These are phyloP conservation scores for Cyprinodon brontotheroides DNA, from an alignment of 2,113 vertebrate species.

Conservation along the genomic window DNA sequence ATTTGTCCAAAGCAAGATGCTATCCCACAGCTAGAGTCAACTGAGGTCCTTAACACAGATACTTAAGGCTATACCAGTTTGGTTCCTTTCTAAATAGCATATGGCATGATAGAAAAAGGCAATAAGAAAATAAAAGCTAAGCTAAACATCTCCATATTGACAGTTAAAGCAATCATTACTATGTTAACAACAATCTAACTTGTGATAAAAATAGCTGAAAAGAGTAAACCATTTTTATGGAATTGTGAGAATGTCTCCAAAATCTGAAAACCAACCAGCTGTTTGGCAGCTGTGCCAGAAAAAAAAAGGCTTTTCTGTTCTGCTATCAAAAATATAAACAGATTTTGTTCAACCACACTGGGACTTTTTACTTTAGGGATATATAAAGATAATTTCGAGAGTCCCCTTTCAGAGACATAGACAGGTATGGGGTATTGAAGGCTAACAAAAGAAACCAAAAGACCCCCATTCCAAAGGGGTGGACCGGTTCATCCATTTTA, in stretches of 20 bases:
- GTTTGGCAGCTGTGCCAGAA: neutral
- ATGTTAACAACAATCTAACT: neutral
- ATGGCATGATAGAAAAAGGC: neutral
- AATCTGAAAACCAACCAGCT: neutral
- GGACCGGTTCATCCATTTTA: too few relatives aligned
- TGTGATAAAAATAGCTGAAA: neutral
- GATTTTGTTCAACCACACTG: too few relatives aligned
- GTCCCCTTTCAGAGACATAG: too few relatives aligned
- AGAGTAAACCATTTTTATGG: too few relatives aligned
- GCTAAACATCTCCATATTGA: neutral
- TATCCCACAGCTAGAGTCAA: neutral
- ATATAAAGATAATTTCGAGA: too few relatives aligned
- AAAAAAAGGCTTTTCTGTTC: neutral
- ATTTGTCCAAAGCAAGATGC: constrained; percentile 7
- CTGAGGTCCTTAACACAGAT: neutral
- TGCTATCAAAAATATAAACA: neutral
- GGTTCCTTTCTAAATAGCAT: neutral
- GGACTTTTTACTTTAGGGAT: too few relatives aligned
- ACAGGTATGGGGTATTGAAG: too few relatives aligned
- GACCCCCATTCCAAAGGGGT: too few relatives aligned
- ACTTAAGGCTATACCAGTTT: neutral
- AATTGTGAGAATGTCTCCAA: neutral
- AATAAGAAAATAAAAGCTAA: neutral
- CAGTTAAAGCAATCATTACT: neutral
- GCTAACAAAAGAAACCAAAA: too few relatives aligned